phyloP scores from a whole-genome alignment of 2,113 vertebrate genomes.

The Eclectus roratus region DNA sequence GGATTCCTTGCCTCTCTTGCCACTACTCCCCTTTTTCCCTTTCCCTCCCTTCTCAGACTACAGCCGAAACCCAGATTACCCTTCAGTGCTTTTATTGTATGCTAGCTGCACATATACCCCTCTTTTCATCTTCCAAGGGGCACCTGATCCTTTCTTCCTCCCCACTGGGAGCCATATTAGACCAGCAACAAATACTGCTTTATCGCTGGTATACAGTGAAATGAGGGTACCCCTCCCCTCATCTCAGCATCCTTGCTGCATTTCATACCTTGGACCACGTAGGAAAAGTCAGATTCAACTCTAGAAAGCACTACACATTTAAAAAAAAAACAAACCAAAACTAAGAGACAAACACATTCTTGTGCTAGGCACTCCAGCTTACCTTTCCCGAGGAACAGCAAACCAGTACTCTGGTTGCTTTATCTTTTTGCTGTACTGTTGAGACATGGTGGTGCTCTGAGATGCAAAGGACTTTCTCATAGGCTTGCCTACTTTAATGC shows the following conservation, averaged over 20 bases:
- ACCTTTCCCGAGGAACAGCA: conserved; percentile 96
- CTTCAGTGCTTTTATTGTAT: not conserved
- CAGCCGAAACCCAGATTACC: not conserved
- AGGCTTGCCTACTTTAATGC: conserved; percentile 96
- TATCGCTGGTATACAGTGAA: not conserved
- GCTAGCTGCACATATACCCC: not conserved
- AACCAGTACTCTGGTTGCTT: conserved; percentile 98
- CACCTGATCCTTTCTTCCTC: not conserved
- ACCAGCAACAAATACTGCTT: not conserved
- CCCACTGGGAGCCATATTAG: not conserved
- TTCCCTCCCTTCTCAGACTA: not conserved
- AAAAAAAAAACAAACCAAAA: not conserved
- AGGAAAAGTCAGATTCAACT: not conserved
- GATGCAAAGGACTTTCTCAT: conserved; percentile 96
- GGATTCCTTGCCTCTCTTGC: not conserved
- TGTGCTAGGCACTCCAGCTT: not conserved
- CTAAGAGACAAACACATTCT: not conserved
- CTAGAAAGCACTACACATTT: not conserved
- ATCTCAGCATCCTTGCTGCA: not conserved
- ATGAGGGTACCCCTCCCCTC: not conserved
- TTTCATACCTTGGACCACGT: not conserved
- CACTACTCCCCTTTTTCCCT: not conserved
- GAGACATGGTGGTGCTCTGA: conserved; percentile 78
- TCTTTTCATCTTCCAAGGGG: not conserved
- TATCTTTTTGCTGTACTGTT: conserved; percentile 77